Evolutionary conservation across 2,888 invertebrate genomes (phyloP), one percentile per base, ranked within the genome.

Genomic region (Xestoiulus laeticollis): DNA sequence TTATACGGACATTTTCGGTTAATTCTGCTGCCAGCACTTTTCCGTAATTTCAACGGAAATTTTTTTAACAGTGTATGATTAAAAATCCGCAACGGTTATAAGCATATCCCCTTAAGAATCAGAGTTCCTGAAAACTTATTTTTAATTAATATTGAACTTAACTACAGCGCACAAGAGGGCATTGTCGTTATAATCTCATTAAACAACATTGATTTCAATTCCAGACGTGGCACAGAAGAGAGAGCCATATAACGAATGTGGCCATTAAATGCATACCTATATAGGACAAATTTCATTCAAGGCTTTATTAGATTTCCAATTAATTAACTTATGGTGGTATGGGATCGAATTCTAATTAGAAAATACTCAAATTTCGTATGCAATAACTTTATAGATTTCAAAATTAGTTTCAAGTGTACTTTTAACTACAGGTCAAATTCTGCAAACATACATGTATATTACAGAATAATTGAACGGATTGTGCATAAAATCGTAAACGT

Each of bases 141-240:
- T 30, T 16, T 78, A 78, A 78, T 78, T 78, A 78, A 78, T 78
- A 78, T 78, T 78, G 78, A 78, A 78, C 78, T 30, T 78, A 78
- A 78, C 78, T 16, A 78, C 30, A 30, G 30, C 14, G 30, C 78
- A 30, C 26, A 78, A 14, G 78, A 78, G 78, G 78, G 78, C 78
- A 78, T 30, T 26, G 78, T 78, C 30, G 78, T 78, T 78, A 30
- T 78, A 78, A 78, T 78, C 78, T 78, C 30, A 78, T 78, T 78
- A 78, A 26, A 30, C 12, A 30, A 78, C 78, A 78, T 30, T 30
- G 6, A 30, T 30, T 78, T 78, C 78, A 78, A 30, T 78, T 78
- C 14, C 30, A 78, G 78, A 78, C 78, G 30, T 78, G 30, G 30
- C 78, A 26, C 30, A 5, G 12, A 14, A 78, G 78, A 78, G 78